phyloP scores from a whole-genome alignment of 2,888 invertebrate species.

The Microdon myrmicae region DNA sequence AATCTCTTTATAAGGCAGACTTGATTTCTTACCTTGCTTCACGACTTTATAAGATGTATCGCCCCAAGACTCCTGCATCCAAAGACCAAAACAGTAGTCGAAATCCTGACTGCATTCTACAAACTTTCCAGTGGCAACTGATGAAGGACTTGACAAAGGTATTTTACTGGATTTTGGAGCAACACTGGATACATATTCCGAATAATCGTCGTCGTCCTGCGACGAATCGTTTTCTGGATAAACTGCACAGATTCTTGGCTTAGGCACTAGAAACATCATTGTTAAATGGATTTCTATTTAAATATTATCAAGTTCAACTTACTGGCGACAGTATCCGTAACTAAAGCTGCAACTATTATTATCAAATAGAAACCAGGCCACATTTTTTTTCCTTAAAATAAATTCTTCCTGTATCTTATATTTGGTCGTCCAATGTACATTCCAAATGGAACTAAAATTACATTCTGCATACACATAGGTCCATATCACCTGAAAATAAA shows the following conservation, averaged over 20 bases:
- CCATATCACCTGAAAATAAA: too few species aligned
- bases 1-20: too few species aligned
- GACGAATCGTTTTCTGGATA: conserved; percentile 38
- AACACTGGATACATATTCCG: conserved; percentile 35
- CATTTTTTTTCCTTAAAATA: too few species aligned
- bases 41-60: conserved; percentile 80
- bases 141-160: background rate
- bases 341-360: background rate
- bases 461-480: too few species aligned
- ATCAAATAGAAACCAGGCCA: background rate
- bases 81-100: conserved; percentile 79
- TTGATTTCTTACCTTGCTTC: conserved; percentile 29
- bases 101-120: conserved; percentile 64
- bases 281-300: background rate
- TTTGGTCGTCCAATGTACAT: too few species aligned
- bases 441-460: too few species aligned
- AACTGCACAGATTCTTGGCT: conserved; percentile 30
- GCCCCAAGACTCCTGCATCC: conserved; percentile 73
- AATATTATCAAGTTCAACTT: too few species aligned
- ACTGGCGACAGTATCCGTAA: too few species aligned
- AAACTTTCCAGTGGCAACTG: conserved; percentile 8
- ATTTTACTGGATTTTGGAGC: conserved; percentile 21
- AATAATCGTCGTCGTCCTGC: conserved; percentile 39
- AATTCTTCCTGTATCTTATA: too few species aligned
- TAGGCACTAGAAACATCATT: conserved; percentile 19